Percentiles rank a stretch among this genome's conserved stretches.
Evolutionary conservation across 37 sponge, comb jelly and placozoan genomes (phyloP).

Genomic region (Halichondria panicea): DNA sequence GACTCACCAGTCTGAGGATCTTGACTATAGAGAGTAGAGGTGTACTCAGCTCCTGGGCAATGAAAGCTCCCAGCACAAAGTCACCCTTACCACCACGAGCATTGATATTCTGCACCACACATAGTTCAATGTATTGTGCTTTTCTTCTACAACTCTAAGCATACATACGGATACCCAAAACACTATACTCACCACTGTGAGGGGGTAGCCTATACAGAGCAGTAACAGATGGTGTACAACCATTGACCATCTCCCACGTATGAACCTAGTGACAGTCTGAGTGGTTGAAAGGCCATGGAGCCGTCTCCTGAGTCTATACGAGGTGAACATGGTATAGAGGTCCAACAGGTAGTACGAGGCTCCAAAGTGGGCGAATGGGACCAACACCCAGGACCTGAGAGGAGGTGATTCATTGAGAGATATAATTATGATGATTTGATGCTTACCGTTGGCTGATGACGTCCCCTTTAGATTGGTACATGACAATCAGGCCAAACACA

Average conservation of each 20-base stretch:
- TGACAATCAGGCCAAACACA: conserved; percentile 1
- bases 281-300: not conserved
- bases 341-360: conserved; percentile 56
- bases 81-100: conserved; percentile 29
- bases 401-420: not conserved
- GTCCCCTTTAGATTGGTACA: conserved; percentile 10
- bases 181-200: conserved; percentile 21
- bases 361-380: conserved; percentile 30
- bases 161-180: not conserved
- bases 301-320: conserved; percentile 20
- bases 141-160: not conserved
- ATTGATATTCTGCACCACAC: conserved; percentile 1
- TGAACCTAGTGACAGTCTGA: not conserved
- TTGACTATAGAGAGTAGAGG: conserved; percentile 26
- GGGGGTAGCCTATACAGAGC: conserved; percentile 14
- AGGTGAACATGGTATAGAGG: conserved; percentile 39
- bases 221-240: conserved; percentile 37
- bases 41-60: conserved; percentile 18
- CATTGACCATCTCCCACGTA: not conserved
- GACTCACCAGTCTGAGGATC: conserved; percentile 32
- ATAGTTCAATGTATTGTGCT: not conserved
- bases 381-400: conserved; percentile 29
- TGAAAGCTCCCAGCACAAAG: conserved; percentile 22
- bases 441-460: conserved; percentile 1
- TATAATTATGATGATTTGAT: not conserved